Conservation (phyloP, 2,888 invertebrate genomes). For the Atethmia centrago region DNA sequence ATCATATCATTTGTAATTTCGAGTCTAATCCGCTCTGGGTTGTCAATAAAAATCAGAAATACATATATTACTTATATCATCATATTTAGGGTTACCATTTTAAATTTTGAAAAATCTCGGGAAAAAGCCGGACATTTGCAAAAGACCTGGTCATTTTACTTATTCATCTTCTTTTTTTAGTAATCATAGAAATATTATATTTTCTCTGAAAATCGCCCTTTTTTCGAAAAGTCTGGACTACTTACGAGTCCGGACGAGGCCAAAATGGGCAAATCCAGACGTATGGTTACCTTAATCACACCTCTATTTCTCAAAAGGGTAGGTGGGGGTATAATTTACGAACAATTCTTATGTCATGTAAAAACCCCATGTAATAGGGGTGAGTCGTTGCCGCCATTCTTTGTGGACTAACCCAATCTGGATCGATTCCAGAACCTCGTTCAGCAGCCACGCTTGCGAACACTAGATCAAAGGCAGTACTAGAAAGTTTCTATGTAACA, state of each 20-base stretch:
- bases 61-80: background rate
- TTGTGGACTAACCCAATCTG: background rate
- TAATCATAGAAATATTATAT: background rate
- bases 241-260: background rate
- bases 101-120: background rate
- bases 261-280: background rate
- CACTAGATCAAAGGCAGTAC: background rate
- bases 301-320: background rate
- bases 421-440: background rate
- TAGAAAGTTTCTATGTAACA: background rate
- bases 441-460: background rate
- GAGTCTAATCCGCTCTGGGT: background rate
- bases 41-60: background rate
- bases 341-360: background rate
- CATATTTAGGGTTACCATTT: background rate
- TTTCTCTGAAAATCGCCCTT: background rate
- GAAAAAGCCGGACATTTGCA: background rate
- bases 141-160: background rate
- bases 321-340: background rate
- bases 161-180: background rate
- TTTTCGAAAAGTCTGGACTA: background rate
- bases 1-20: background rate
- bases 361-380: background rate
- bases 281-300: background rate
- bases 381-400: background rate